Base-by-base conservation (phyloP, 2,888 invertebrate species). In the Glaucopsyche alexis region DNA sequence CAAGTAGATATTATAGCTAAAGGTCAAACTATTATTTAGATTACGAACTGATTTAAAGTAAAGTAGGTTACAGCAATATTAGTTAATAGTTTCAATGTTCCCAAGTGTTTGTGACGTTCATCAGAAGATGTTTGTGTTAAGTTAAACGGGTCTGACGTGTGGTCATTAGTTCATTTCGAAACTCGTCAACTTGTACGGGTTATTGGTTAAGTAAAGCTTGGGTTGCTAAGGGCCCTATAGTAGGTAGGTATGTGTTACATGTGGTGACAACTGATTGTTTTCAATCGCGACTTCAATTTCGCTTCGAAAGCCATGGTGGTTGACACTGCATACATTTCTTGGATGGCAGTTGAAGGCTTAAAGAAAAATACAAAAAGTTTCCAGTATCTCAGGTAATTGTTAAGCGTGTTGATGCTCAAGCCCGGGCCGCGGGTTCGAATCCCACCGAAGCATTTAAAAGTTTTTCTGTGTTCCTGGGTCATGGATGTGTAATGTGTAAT, bases 121-220 rank as follows among this genome's bases (percentile, higher is more conserved):
- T 29, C 69, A 69, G 69, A 69, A 69, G 13, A 16, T 47, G 19
- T 47, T 69, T 69, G 16, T 14, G 38, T 69, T 29, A 29, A 69
- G 69, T 69, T 69, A 69, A 49, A 19, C 19, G 69, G 69, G 49
- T 47, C 49, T 49, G 69, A 69, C 69, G 49, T 49, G 49, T 69
- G 49, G 69, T 69, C 47, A 69, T 29, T 69, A 47, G 69, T 69
- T 69, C 11, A 69, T 69, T 69, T 19, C 19, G 8, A 69, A 49
- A 69, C 69, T 65, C 60, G 9, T 19, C n/a, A 47, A 67, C 45
- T 45, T 49, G 14, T 14, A 49, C 29, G 60, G 60, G 29, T 13
- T 29, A 7, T 60, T 29, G 60, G 60, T 19, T 55, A 8, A 52
- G 55, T 60, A 60, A 60, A 60, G 29, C 29, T 60, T 29, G 29